Base-by-base conservation (phyloP, 2,888 invertebrate species). In the Ephialtes manifestator region DNA sequence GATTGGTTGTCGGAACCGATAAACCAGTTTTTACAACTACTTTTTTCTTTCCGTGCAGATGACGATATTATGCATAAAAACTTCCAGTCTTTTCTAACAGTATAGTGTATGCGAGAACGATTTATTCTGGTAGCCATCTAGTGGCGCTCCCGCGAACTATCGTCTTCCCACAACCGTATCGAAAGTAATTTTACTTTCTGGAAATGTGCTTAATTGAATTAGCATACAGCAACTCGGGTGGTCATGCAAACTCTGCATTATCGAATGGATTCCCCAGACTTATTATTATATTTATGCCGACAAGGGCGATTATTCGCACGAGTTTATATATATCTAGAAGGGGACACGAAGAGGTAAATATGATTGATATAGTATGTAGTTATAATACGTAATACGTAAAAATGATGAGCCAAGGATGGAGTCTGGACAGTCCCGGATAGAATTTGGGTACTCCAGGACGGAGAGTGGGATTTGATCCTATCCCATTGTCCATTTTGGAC, bases 331-430 rank as follows among this genome's bases (percentile, higher is more conserved):
- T 18, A 11, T 65, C 65, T n/a, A 28, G 18, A 1, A n/a, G 8
- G 43, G 60, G 68, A 67, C 48, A 43, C 31, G 58, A 60, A 53
- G 63, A 55, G n/a, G 53, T 39, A 78, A 80, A 58, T 67, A 48
- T 80, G 76, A 63, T 63, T 70, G 70, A 75, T 63, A 83, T 70
- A 43, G 18, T 65, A 39, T 43, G 63, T 39, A 39, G 53, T 58
- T 43, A 63, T 84, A 76, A 76, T 81, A 81, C 81, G 83, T 76
- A 84, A 84, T 84, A 80, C 71, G 71, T 28, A 76, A 84, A 39
- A n/a, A n/a, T n/a, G n/a, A n/a, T n/a, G n/a, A n/a, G n/a, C n/a
- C n/a, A n/a, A n/a, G n/a, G n/a, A n/a, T n/a, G n/a, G n/a, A n/a
- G n/a, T n/a, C n/a, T n/a, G n/a, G n/a, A n/a, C n/a, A n/a, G n/a